phyloP scores from a whole-genome alignment of 1,140 invertebrate species.

The Orchesella cincta region DNA sequence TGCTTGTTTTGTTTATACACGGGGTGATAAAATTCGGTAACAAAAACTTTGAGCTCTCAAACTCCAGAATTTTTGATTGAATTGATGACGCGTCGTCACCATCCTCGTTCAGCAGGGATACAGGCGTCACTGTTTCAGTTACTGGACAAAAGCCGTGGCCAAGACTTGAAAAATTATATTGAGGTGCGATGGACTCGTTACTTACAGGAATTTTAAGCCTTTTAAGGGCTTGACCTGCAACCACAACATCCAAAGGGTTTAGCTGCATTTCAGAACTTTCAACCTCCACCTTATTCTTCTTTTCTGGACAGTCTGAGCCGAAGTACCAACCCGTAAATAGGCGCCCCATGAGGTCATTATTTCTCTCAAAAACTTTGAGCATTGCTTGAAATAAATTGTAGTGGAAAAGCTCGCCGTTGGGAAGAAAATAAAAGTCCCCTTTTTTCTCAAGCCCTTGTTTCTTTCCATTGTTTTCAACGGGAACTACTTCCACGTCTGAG shows the following conservation, averaged over 20 bases:
- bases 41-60: background rate
- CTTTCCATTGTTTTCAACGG: background rate
- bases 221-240: background rate
- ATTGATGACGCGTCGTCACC: no score
- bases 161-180: background rate
- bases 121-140: background rate
- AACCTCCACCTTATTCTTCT: background rate
- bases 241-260: background rate
- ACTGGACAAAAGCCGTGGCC: background rate
- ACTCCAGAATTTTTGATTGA: background rate
- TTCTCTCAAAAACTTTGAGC: background rate
- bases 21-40: background rate
- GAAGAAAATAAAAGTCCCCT: background rate
- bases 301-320: background rate
- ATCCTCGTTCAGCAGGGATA: background rate
- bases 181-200: background rate
- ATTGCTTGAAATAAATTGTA: background rate
- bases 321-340: background rate
- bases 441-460: background rate
- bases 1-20: background rate
- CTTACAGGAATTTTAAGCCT: background rate
- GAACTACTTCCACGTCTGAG: background rate
- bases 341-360: background rate
- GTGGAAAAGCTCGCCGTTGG: no score
- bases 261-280: background rate